Conservation (phyloP, 2,797 vertebrate genomes). For the Microtus californicus region DNA sequence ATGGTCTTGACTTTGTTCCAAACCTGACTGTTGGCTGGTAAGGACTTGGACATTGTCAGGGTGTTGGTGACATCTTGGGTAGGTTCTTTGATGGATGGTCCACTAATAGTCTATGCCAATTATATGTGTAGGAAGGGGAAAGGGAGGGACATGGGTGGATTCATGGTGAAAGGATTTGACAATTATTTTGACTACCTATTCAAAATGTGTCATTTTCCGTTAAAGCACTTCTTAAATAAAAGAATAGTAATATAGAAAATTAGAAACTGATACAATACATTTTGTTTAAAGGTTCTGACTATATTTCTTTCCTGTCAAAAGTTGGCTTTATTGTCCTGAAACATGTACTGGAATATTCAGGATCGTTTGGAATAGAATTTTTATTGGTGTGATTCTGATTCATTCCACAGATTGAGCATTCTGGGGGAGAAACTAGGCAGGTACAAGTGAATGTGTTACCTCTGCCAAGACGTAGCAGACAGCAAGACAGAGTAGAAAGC, state of each 20-base stretch:
- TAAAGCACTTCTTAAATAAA: slow-evolving; percentile 9
- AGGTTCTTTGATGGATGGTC: neutral
- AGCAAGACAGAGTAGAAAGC: neutral
- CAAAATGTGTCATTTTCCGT: slow-evolving; percentile 11
- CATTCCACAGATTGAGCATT: slow-evolving; percentile 41
- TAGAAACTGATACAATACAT: neutral
- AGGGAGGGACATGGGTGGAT: neutral
- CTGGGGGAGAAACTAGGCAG: slow-evolving; percentile 25
- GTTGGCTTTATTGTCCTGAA: slow-evolving; percentile 34
- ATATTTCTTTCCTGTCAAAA: slow-evolving; percentile 48
- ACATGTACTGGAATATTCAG: slow-evolving; percentile 53
- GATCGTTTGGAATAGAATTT: slow-evolving; percentile 52
- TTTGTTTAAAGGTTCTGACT: slow-evolving; percentile 45
- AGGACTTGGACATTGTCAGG: neutral
- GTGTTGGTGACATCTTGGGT: neutral
- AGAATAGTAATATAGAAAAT: neutral
- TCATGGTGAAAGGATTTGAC: neutral
- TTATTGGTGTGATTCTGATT: slow-evolving; percentile 56
- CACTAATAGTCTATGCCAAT: neutral
- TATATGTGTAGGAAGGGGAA: neutral
- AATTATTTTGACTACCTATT: slow-evolving; percentile 42
- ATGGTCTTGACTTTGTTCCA: neutral
- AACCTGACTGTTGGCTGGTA: neutral
- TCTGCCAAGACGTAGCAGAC: neutral
- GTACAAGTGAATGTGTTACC: neutral